These are phyloP conservation scores for Hepsetus odoe DNA, from an alignment of 2,113 vertebrate genomes.

Conservation along the genomic window DNA sequence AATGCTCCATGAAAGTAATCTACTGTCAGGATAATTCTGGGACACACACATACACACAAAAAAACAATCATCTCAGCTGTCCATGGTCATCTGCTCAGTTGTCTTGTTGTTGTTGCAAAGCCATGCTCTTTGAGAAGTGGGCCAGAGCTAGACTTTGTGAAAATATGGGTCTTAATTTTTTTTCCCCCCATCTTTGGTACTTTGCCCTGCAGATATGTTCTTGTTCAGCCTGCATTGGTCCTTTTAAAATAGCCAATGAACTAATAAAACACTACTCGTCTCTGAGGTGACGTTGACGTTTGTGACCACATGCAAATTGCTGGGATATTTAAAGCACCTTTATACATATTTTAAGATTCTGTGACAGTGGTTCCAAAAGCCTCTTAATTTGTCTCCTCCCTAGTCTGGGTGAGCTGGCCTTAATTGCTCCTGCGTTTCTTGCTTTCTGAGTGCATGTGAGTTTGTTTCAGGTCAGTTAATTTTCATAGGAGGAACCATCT, in stretches of 20 bases:
- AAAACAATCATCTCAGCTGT: background rate
- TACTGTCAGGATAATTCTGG: background rate
- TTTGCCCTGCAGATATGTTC: background rate
- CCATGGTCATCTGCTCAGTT: background rate
- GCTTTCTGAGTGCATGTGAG: background rate
- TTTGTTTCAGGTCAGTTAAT: slow-evolving; percentile 6
- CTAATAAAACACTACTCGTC: background rate
- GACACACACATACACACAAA: background rate
- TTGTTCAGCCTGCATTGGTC: background rate
- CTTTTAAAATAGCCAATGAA: background rate
- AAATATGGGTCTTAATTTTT: background rate
- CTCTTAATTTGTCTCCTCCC: slow-evolving; percentile 26
- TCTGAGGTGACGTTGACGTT: background rate
- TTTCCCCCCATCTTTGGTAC: slow-evolving; percentile 25
- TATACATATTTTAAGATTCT: slow-evolving; percentile 37
- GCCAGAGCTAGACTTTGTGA: background rate
- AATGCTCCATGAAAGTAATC: background rate
- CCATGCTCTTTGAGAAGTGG: background rate
- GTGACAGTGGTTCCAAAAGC: slow-evolving; percentile 7
- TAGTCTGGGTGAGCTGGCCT: slow-evolving; percentile 33
- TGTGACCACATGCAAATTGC: slow-evolving; percentile 37
- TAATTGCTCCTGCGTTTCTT: slow-evolving; percentile 38
- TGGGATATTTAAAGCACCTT: slow-evolving; percentile 43
- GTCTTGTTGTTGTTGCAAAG: background rate
- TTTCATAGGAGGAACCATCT: slow-evolving; percentile 7